A percentile compares a stretch with the other conserved stretches of the same genome.
Evolutionary conservation across 1,140 invertebrate species (phyloP).

Genomic region (Pogonus chalceus): DNA sequence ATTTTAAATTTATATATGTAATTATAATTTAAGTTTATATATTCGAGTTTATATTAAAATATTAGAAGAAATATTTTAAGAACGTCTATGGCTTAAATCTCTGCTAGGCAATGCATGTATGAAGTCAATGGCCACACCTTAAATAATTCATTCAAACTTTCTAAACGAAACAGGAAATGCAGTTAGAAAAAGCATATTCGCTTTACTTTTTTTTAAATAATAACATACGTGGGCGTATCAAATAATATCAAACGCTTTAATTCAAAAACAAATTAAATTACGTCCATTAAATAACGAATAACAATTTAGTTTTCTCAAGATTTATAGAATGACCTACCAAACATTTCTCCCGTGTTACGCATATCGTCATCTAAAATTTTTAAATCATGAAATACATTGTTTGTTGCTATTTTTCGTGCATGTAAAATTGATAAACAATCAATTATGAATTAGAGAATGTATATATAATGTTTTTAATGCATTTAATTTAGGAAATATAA

Average conservation of each 20-base stretch:
- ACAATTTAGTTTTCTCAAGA: no score
- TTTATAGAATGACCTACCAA: conserved; percentile 9
- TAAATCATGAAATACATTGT: not conserved
- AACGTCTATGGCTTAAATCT: not conserved
- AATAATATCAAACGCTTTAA: no score
- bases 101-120: not conserved
- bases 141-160: conserved; percentile 2
- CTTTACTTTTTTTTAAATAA: no score
- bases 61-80: no score
- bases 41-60: no score
- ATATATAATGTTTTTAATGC: not conserved
- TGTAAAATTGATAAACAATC: not conserved
- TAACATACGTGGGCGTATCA: not conserved
- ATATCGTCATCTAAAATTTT: conserved; percentile 2
- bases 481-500: not conserved
- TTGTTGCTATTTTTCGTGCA: not conserved
- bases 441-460: not conserved
- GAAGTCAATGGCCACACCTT: conserved; percentile 6
- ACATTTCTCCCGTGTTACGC: conserved; percentile 22
- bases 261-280: no score
- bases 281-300: no score
- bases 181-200: not conserved
- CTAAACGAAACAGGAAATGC: no score
- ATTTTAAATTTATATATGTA: no score
- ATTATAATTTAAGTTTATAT: no score